Conservation (phyloP, 2,888 invertebrate genomes). For the Drosophila flavopinicola region DNA sequence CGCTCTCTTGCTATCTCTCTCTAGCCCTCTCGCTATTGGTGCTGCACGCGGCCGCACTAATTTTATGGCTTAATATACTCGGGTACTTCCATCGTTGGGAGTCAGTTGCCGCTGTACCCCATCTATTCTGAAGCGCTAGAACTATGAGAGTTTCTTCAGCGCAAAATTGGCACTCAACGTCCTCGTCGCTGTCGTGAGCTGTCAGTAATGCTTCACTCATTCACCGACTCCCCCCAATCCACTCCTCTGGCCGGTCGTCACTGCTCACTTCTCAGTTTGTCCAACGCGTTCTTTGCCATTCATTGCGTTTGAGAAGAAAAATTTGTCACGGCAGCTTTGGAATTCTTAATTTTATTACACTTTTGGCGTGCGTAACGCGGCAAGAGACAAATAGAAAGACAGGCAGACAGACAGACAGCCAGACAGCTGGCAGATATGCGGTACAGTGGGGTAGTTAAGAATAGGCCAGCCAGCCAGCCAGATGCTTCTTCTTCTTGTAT, state of each 20-base stretch:
- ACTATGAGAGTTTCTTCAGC: constrained; percentile 67
- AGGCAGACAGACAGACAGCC: constrained; percentile 15
- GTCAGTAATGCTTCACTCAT: constrained; percentile 69
- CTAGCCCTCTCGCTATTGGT: no score
- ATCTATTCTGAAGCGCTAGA: constrained; percentile 8
- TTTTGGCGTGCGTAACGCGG: constrained; percentile 65
- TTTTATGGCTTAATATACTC: constrained; percentile 81
- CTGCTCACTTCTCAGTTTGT: constrained; percentile 10
- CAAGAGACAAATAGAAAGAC: constrained; percentile 56
- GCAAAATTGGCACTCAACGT: constrained; percentile 73
- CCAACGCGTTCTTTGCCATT: constrained; percentile 45
- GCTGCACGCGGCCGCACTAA: constrained; percentile 69
- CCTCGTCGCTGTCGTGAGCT: constrained; percentile 59
- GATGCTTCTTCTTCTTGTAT: constrained; percentile 16
- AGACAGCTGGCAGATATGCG: constrained; percentile 16
- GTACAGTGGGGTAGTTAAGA: constrained; percentile 7
- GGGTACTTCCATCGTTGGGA: constrained; percentile 45
- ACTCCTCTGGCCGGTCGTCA: background rate
- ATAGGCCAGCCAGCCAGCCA: constrained; percentile 37
- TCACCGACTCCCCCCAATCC: constrained; percentile 30
- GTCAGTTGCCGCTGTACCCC: background rate
- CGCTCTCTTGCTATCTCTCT: background rate
- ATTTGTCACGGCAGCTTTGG: constrained; percentile 83
- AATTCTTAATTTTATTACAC: constrained; percentile 83
- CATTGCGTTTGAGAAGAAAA: constrained; percentile 50